A percentile compares a stretch with the other conserved stretches of the same genome.
These are phyloP conservation scores for Glaucopsyche alexis DNA, from an alignment of 2,888 invertebrate genomes.

Conservation along the genomic window DNA sequence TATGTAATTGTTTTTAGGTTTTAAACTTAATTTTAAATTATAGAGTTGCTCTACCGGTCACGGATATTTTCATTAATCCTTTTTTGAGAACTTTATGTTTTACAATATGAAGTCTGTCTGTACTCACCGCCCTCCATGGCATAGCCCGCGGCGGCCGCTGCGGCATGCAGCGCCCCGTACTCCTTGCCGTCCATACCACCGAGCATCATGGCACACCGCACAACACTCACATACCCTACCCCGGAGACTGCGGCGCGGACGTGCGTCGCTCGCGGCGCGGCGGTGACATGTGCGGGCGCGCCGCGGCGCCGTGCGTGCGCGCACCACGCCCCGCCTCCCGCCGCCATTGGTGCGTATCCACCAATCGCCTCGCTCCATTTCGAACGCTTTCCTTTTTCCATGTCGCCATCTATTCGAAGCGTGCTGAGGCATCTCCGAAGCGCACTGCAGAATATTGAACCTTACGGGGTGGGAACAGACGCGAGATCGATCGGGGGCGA, in stretches of 20 bases:
- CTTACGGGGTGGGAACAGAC: constrained; percentile 36
- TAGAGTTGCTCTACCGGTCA: too few species aligned
- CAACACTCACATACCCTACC: constrained; percentile 39
- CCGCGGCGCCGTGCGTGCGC: constrained; percentile 47
- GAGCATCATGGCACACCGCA: constrained; percentile 57
- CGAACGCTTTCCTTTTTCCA: constrained; percentile 74
- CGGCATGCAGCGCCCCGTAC: constrained; percentile 75
- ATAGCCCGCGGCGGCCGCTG: constrained; percentile 67
- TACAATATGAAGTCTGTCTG: too few species aligned
- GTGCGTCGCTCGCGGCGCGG: constrained; percentile 51
- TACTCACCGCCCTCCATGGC: constrained; percentile 67
- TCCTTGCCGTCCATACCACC: constrained; percentile 76
- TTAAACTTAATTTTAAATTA: too few species aligned
- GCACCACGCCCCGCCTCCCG: constrained; percentile 56
- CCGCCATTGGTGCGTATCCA: constrained; percentile 68
- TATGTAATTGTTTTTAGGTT: too few species aligned
- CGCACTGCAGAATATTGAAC: constrained; percentile 42
- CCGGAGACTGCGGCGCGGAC: constrained; percentile 43
- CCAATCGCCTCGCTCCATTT: constrained; percentile 78
- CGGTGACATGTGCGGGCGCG: constrained; percentile 49
- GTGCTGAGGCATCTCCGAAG: constrained; percentile 63
- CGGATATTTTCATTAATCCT: too few species aligned
- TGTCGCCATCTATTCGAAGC: constrained; percentile 77
- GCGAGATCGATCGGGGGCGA: constrained; percentile 33
- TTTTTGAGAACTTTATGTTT: too few species aligned